Percentiles rank a stretch among this genome's conserved stretches.
Conservation (phyloP, 2,888 invertebrate genomes). For the Melanostoma scalare region DNA sequence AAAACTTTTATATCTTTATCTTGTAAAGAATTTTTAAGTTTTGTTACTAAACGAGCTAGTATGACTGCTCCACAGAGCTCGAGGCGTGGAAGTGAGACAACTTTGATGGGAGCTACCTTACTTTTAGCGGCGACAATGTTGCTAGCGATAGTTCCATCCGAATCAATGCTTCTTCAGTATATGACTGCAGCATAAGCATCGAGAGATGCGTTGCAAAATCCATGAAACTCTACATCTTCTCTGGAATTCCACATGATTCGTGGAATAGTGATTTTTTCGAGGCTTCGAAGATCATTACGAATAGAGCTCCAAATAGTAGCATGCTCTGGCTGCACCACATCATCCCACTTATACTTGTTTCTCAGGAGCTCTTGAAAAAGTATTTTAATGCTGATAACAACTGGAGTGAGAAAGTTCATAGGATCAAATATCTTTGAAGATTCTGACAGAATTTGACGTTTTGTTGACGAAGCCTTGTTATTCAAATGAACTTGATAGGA, state of each 20-base stretch:
- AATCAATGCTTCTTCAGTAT: too few species aligned
- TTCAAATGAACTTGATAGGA: too few species aligned
- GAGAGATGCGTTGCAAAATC: too few species aligned
- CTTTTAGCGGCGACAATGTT: neutral
- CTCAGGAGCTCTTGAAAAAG: neutral
- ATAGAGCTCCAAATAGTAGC: neutral
- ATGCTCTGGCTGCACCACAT: neutral
- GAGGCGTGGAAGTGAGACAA: neutral
- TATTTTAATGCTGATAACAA: constrained; percentile 1
- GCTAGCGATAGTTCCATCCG: too few species aligned
- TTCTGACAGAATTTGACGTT: too few species aligned
- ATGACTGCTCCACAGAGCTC: neutral
- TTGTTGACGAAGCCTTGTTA: too few species aligned
- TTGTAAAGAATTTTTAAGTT: too few species aligned
- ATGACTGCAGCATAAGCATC: too few species aligned
- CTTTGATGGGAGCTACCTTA: neutral
- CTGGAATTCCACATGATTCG: too few species aligned
- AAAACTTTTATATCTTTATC: constrained; percentile 1
- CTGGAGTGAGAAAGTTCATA: constrained; percentile 2
- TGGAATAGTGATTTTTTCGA: neutral
- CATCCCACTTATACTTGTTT: constrained; percentile 9
- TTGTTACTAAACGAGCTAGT: too few species aligned
- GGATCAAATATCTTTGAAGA: neutral
- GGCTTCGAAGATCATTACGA: neutral
- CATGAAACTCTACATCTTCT: too few species aligned